Conservation (phyloP, 2,888 invertebrate species). For the Chydorus sphaericus region DNA sequence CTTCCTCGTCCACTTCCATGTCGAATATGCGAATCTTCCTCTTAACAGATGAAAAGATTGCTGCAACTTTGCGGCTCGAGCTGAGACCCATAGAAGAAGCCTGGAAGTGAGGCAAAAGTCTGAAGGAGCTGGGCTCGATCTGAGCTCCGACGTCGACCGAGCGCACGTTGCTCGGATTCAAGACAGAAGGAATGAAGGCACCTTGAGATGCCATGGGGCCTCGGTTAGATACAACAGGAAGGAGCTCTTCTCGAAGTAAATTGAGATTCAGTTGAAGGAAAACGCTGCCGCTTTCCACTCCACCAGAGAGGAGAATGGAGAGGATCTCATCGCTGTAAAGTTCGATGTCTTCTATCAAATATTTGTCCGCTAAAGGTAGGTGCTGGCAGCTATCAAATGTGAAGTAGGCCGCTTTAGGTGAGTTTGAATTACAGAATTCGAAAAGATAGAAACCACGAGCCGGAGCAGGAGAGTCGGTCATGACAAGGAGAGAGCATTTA, state of each 20-base stretch:
- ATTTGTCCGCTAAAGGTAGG: background rate
- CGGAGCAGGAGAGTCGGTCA: background rate
- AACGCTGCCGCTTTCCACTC: conserved; percentile 13
- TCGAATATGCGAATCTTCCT: conserved; percentile 74
- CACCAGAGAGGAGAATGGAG: conserved; percentile 43
- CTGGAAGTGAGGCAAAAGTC: conserved; percentile 48
- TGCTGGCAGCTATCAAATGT: background rate
- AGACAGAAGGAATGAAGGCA: background rate
- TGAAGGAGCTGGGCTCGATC: conserved; percentile 24
- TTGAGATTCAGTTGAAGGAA: conserved; percentile 16
- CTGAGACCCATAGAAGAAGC: conserved; percentile 64
- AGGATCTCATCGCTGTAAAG: conserved; percentile 58
- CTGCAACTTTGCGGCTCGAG: conserved; percentile 66
- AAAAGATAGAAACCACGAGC: background rate
- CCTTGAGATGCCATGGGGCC: conserved; percentile 10
- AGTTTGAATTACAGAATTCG: background rate
- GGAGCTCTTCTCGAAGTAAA: conserved; percentile 1
- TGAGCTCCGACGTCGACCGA: background rate
- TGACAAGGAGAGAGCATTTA: background rate
- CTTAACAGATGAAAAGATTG: conserved; percentile 61
- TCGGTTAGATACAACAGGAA: conserved; percentile 13
- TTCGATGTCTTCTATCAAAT: conserved; percentile 47
- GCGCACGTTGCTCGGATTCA: background rate
- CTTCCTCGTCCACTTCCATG: conserved; percentile 84
- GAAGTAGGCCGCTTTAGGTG: background rate